Base-by-base conservation (phyloP, 2,888 invertebrate species). In the Agonopterix heracliana region DNA sequence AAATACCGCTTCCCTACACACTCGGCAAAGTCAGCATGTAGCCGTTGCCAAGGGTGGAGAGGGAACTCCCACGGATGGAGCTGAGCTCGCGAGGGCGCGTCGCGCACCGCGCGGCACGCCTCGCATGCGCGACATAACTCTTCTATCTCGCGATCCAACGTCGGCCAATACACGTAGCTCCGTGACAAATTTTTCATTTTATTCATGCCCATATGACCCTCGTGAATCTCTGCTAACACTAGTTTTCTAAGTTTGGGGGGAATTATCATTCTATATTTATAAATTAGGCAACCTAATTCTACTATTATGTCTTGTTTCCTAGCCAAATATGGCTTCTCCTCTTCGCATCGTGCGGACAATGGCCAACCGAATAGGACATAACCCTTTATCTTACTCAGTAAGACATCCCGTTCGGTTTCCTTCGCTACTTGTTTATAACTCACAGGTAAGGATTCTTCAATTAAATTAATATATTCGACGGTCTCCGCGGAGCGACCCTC, bases 311-410 rank as follows among this genome's bases (percentile, higher is more conserved):
- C 46, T 11, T 42, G 11, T 45, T 52, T 51, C 1, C 54, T 11
- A 9, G 35, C 14, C 38, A 48, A 56, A 41, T 46, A 54, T 1
- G 51, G 43, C 47, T 51, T 50, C 38, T 50, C 51, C 8, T 50
- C 47, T 1, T 58, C 54, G 26, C 50, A 10, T 34, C 46, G 12
- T n/a, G 46, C 9, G 1, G 46, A 45, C 2, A 34, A 17, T 9
- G 57, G 57, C 56, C 60, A 60, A 12, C 55, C 54, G 41, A 52
- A n/a, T n/a, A n/a, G n/a, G n/a, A n/a, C n/a, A n/a, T n/a, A n/a
- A n/a, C n/a, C n/a, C n/a, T n/a, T n/a, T n/a, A n/a, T n/a, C n/a
- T n/a, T n/a, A n/a, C n/a, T n/a, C n/a, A n/a, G n/a, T n/a, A n/a
- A n/a, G n/a, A n/a, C n/a, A n/a, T n/a, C n/a, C n/a, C n/a, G n/a